phyloP scores from a whole-genome alignment of 2,888 invertebrate genomes.

The Acronicta leporina region DNA sequence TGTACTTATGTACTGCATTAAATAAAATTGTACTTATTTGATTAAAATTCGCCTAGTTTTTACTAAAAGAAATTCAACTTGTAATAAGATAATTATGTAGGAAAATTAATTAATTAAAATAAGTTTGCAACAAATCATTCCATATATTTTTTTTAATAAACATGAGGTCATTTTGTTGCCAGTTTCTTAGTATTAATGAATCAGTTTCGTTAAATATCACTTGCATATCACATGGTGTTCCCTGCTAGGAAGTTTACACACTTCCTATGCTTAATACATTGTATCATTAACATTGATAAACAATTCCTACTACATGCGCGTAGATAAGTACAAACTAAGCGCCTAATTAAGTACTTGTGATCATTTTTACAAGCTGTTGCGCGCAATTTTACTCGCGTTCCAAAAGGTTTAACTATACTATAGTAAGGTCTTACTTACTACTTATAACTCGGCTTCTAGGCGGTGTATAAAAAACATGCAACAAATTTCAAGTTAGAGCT shows the following conservation, averaged over 20 bases:
- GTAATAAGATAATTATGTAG: no score
- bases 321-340: constrained; percentile 35
- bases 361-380: no score
- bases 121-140: constrained; percentile 4
- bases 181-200: constrained; percentile 24
- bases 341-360: constrained; percentile 5
- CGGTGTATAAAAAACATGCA: constrained; percentile 7
- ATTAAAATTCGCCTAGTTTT: no score
- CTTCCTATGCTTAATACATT: constrained; percentile 44
- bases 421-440: no score
- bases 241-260: constrained; percentile 40
- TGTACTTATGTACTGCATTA: no score
- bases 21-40: no score
- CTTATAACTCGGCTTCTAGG: no score
- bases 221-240: constrained; percentile 5
- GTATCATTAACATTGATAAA: constrained; percentile 52
- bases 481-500: background rate
- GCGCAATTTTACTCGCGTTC: no score
- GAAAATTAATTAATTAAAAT: no score
- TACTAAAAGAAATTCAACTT: no score
- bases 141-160: constrained; percentile 10
- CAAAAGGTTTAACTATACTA: no score
- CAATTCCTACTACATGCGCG: constrained; percentile 43
- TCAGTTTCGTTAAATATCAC: constrained; percentile 32
- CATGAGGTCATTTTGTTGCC: constrained; percentile 41